phyloP scores from a whole-genome alignment of 2,888 invertebrate genomes.

The Penaeus monodon region DNA sequence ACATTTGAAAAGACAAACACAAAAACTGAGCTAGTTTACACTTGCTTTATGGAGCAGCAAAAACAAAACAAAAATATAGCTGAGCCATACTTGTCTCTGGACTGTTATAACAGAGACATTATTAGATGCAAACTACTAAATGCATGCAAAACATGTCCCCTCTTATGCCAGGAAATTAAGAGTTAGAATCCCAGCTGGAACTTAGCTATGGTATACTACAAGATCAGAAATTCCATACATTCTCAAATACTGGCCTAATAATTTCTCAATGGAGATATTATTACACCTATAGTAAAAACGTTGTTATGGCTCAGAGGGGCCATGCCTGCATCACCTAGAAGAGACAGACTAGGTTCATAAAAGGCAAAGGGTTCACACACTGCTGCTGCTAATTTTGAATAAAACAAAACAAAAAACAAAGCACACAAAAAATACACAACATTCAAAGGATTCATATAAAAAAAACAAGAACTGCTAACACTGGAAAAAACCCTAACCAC shows the following conservation, averaged over 20 bases:
- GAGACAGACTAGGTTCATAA: conserved; percentile 32
- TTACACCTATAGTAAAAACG: conserved; percentile 13
- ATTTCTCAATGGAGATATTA: conserved; percentile 40
- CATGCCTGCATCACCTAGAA: conserved; percentile 53
- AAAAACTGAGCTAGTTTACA: neutral
- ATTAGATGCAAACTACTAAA: conserved; percentile 53
- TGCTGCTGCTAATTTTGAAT: conserved; percentile 11
- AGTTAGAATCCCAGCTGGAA: conserved; percentile 50
- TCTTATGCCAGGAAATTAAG: conserved; percentile 59
- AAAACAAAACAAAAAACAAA: conserved; percentile 23
- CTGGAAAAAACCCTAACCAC: conserved; percentile 21
- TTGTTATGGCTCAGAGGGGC: conserved; percentile 55
- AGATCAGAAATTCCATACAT: conserved; percentile 24
- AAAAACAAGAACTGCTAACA: neutral
- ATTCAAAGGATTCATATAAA: conserved; percentile 14
- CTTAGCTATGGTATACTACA: conserved; percentile 37
- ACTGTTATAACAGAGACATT: conserved; percentile 57
- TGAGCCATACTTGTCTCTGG: conserved; percentile 52
- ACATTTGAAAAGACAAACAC: conserved; percentile 4
- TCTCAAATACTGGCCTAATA: conserved; percentile 3
- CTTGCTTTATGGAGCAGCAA: neutral
- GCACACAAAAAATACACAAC: conserved; percentile 30
- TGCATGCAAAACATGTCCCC: conserved; percentile 60
- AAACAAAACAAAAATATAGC: conserved; percentile 36
- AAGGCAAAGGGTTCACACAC: conserved; percentile 46